Percentiles rank a stretch among this genome's conserved stretches.
phyloP scores from a whole-genome alignment of 1,140 invertebrate species.

The Pomacea maculata region DNA sequence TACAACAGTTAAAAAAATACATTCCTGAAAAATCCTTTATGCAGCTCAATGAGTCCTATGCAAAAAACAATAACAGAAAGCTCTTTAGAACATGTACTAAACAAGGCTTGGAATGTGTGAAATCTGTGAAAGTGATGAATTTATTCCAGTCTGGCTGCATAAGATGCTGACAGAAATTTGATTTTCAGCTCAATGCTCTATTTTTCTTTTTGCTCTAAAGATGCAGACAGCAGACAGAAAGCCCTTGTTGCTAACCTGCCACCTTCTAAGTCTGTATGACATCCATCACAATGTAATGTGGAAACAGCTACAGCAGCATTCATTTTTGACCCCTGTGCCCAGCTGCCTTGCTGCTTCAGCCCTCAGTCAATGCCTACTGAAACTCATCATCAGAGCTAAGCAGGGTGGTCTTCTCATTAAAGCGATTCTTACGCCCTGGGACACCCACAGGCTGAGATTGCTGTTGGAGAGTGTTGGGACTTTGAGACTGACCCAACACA shows the following conservation, averaged over 20 bases:
- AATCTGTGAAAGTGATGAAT: constrained; percentile 1
- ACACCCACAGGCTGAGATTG: constrained; percentile 10
- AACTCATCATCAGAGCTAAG: constrained; percentile 97
- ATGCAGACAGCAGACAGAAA: too few relatives aligned
- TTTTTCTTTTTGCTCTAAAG: too few relatives aligned
- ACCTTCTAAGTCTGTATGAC: too few relatives aligned
- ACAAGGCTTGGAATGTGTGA: neutral
- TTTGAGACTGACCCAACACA: constrained; percentile 13
- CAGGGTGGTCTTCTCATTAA: constrained; percentile 95
- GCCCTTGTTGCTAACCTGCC: too few relatives aligned
- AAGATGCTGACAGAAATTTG: too few relatives aligned
- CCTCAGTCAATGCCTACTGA: constrained; percentile 71
- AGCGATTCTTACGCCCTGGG: constrained; percentile 34
- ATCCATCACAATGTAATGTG: too few relatives aligned
- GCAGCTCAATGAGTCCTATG: neutral
- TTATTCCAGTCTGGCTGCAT: neutral
- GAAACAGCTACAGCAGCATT: too few relatives aligned
- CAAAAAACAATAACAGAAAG: neutral
- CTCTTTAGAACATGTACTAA: neutral
- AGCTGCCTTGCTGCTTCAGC: neutral
- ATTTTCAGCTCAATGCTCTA: too few relatives aligned
- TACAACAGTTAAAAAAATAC: too few relatives aligned
- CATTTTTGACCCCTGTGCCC: too few relatives aligned
- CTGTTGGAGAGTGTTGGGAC: constrained; percentile 28
- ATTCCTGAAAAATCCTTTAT: too few relatives aligned